Evolutionary conservation across 2,888 invertebrate species (phyloP), one percentile per base, ranked within the genome.

Genomic region (Parochlus steinenii): DNA sequence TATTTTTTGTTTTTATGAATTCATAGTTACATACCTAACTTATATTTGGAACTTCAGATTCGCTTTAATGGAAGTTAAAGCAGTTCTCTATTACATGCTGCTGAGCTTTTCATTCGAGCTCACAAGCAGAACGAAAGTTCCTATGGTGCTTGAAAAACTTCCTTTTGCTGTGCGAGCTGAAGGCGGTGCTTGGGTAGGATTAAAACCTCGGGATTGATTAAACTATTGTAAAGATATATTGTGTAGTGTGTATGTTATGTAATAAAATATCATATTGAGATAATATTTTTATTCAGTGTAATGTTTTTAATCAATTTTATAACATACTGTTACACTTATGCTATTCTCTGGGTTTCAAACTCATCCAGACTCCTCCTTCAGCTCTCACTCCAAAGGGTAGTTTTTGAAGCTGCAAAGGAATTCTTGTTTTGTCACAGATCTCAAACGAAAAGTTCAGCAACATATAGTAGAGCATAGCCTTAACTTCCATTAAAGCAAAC

Each of bases 401-500:
- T 16, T 17, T 17, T 7, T 17, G 18, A 8, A 30, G 15, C 20
- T 30, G 3, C 7, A 30, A 12, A 11, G 30, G 30, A 30, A 30
- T 30, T 11, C 11, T 10, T 7, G 30, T 19, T 17, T 30, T 17
- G n/a, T 17, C 18, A 6, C 14, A 12, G 5, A n/a, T 12, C 11
- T 6, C 18, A 11, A 30, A 6, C n/a, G 11, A 11, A 8, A 30
- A 30, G 12, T 30, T 30, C 11, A 30, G 7, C 4, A 30, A 3
- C 11, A 30, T n/a, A 11, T 30, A 30, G 12, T 30, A 30, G 6
- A 30, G 20, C 4, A 30, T 12, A 8, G 30, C 12, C 12, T 30
- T 30, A 3, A 30, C n/a, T 11, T 30, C 30, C 30, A 30, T 30
- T 15, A 30, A 18, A 14, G 30, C 30, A 6, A 30, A 30, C 6